Evolutionary conservation across 2,888 invertebrate genomes (phyloP), one percentile per base, ranked within the genome.

Genomic region (Penaeus monodon): DNA sequence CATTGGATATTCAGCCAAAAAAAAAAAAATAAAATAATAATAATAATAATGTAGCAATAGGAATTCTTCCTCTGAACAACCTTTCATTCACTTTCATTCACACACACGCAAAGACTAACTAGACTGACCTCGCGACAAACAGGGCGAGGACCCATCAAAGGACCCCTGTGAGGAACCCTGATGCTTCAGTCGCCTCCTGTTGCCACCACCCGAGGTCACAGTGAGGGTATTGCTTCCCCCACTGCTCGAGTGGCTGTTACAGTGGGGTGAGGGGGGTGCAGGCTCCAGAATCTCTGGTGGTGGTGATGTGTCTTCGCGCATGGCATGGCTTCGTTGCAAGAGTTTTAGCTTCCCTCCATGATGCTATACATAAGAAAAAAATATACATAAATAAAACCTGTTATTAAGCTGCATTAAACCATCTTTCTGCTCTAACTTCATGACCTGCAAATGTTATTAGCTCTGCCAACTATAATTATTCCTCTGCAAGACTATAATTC

Each of bases 251-350:
- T 63, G 65, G 29, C 76, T 29, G 33, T 57, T 68, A 38, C 66
- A 78, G 63, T 84, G 84, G 10, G 84, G 74, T 27, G 86, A 73
- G 38, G 88, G 87, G 4, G 79, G 76, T 2, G 78, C 80, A 22
- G 88, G 85, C 49, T 89, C 89, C 64, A 87, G 85, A 65, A 87
- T 73, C 38, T 88, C 88, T 38, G 92, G 93, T 49, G 93, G 93
- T 80, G 93, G 93, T 14, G 93, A 93, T 90, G 96, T 95, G 90
- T 96, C 95, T 92, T 97, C 97, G 92, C 97, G 95, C 94, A 97
- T 96, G 90, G 97, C 98, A 93, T 97, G 96, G 92, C 97, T 97
- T 91, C 98, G 95, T 88, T 96, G 96, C 91, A 97, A 94, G 92
- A 91, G 86, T 89, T 91, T 91, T 85, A 91, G 82, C 74, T 90